Conservation (phyloP, 2,797 vertebrate genomes). For the Acrocephalus scirpaceus region DNA sequence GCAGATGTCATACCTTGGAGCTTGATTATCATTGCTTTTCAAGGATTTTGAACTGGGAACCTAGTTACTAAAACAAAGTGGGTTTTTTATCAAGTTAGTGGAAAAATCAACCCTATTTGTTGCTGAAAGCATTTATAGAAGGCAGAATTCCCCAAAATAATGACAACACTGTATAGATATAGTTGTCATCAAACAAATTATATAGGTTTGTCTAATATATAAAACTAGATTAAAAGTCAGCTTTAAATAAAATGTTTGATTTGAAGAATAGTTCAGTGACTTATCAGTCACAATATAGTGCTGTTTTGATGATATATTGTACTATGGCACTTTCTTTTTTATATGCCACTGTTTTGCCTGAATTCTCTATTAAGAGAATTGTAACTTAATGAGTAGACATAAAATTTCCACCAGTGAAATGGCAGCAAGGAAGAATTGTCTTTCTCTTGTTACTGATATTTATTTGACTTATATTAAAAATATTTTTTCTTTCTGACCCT, state of each 20-base stretch:
- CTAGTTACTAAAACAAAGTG: neutral
- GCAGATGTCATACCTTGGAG: neutral
- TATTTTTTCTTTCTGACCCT: neutral
- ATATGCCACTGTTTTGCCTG: neutral
- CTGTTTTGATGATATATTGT: constrained; percentile 6
- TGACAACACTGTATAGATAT: neutral
- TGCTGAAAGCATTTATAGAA: neutral
- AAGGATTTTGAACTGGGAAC: neutral
- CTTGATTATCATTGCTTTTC: neutral
- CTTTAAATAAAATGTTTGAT: constrained; percentile 39
- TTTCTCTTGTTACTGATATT: neutral
- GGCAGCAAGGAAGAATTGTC: neutral
- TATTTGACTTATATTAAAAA: neutral
- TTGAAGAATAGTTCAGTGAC: neutral
- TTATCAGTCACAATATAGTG: neutral
- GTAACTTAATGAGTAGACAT: neutral
- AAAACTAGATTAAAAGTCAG: constrained; percentile 9
- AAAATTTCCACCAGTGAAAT: neutral
- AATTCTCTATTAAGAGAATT: neutral
- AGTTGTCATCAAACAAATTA: neutral
- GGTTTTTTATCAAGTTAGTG: neutral
- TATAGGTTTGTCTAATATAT: neutral
- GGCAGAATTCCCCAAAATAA: neutral
- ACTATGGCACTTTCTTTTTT: neutral
- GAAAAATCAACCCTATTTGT: neutral